Base-by-base conservation (phyloP, 2,797 vertebrate genomes). In the Hypotaenidia okinawae region DNA sequence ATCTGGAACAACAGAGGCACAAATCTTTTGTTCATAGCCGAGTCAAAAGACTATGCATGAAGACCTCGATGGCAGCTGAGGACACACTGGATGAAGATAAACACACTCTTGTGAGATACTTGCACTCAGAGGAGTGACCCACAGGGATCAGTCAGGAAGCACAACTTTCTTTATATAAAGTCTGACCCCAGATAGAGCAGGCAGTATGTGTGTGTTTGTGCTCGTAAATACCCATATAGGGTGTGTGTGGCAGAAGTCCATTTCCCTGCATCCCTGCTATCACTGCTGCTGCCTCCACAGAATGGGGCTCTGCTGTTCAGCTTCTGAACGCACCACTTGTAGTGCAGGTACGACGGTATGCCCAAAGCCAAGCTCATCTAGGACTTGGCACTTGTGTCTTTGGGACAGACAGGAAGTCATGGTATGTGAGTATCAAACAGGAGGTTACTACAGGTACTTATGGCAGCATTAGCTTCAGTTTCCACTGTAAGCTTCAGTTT, bases 261-360 rank as follows among this genome's bases (percentile, higher is more conserved):
- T 59, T 76, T 6, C 45, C 45, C 39, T 5, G 11, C 51, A 21
- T 3, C 41, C 41, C 28, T 64, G 24, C 39, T 17, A 2, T 9
- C 11, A 0, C 49, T 1, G 0, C 21, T 63, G 21, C 23, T 9
- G 2, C n/a, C 32, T 62, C 52, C 3, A 0, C 11, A 22, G 49
- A 69, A 33, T 25, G 30, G 55, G 1, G 4, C 75, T 47, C 13
- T 39, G 51, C 30, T 3, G 1, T 11, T 14, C 37, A 21, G 30
- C 9, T 62, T 67, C 68, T 21, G 24, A 39, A 11, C 16, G 4
- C 18, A 37, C 2, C 23, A 3, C 61, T 45, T 19, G 39, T 5
- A 7, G 75, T 3, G 18, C 4, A 47, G 30, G 33, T 54, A 41
- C 74, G 4, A 3, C n/a, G 47, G 24, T 16, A 23, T 6, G 2